phyloP scores from a whole-genome alignment of 2,797 vertebrate genomes.

The Manis crassicaudata region DNA sequence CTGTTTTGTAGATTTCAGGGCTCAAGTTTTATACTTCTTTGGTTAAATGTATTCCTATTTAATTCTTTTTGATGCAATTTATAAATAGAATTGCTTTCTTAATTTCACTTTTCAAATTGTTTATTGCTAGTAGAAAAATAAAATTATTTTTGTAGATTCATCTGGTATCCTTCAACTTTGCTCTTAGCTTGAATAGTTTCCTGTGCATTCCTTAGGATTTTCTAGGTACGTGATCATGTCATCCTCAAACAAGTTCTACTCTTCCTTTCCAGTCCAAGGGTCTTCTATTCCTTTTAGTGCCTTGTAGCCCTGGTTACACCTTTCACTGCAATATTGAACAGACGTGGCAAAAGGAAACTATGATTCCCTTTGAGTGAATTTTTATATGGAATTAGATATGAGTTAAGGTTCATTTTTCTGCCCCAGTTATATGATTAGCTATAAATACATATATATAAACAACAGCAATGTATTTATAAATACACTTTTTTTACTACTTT shows the following conservation, averaged over 20 bases:
- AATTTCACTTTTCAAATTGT: slow-evolving; percentile 11
- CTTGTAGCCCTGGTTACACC: not conserved
- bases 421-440: not conserved
- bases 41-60: slow-evolving; percentile 4
- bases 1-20: not conserved
- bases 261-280: not conserved
- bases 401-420: not conserved
- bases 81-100: not conserved
- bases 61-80: not conserved
- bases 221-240: not conserved
- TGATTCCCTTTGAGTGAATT: not conserved
- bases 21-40: not conserved
- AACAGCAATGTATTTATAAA: not conserved
- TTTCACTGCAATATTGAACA: not conserved
- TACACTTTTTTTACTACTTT: not conserved
- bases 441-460: not conserved
- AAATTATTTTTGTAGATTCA: not conserved
- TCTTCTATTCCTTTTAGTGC: not conserved
- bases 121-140: not conserved
- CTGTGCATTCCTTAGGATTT: not conserved
- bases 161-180: not conserved
- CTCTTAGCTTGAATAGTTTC: not conserved
- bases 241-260: not conserved
- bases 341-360: not conserved
- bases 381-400: not conserved